A percentile compares a stretch with the other conserved stretches of the same genome.
These are phyloP conservation scores for Rafetus swinhoei DNA, from an alignment of 2,113 vertebrate species.

Conservation along the genomic window DNA sequence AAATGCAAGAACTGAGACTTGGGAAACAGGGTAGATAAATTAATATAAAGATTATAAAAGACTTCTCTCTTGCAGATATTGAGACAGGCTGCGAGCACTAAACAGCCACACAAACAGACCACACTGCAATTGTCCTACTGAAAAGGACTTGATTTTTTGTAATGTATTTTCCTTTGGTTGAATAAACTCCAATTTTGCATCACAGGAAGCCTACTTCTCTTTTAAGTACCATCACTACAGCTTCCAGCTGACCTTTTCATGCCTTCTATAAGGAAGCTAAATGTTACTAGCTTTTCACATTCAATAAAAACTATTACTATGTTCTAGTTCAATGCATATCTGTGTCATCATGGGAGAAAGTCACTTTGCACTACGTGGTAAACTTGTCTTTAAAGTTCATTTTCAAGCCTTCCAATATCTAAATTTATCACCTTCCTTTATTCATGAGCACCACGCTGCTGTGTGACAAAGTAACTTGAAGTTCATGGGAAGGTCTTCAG, in stretches of 20 bases:
- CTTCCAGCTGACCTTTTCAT: slow-evolving; percentile 57
- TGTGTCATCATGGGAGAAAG: slow-evolving; percentile 30
- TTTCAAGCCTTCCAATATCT: background rate
- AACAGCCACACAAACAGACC: background rate
- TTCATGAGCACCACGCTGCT: background rate
- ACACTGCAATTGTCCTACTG: background rate
- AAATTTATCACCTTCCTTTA: slow-evolving; percentile 20
- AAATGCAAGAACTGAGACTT: background rate
- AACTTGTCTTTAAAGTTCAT: slow-evolving; percentile 30
- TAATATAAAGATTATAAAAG: background rate
- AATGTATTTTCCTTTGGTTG: background rate
- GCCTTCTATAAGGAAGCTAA: slow-evolving; percentile 30
- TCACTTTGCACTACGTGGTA: slow-evolving; percentile 25
- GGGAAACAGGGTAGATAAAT: background rate
- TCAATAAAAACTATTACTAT: slow-evolving; percentile 62
- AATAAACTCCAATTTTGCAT: slow-evolving; percentile 14
- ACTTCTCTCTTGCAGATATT: background rate
- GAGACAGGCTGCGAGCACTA: background rate
- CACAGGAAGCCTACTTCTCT: background rate
- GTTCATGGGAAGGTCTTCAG: slow-evolving; percentile 33
- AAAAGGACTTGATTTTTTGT: background rate
- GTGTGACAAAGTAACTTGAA: background rate
- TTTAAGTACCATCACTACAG: slow-evolving; percentile 37
- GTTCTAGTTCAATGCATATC: slow-evolving; percentile 65
- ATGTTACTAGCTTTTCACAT: slow-evolving; percentile 59